Evolutionary conservation across 2,113 vertebrate species (phyloP).

Genomic region (Sardina pilchardus): DNA sequence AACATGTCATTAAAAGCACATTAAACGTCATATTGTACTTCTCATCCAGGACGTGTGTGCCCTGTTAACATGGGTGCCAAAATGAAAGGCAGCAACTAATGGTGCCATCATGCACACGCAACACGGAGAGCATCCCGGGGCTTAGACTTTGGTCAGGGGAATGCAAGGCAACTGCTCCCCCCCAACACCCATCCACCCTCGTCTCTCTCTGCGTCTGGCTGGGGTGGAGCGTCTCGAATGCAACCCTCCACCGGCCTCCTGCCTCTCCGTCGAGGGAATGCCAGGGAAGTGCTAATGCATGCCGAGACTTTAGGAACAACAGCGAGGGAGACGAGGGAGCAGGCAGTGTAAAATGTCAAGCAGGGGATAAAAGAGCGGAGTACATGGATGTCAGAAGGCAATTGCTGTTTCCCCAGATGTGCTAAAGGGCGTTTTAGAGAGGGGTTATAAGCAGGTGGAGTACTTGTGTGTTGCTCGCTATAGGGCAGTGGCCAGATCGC

Average conservation of each 20-base stretch:
- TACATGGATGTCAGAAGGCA: not conserved
- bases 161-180: not conserved
- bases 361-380: constrained; percentile 7
- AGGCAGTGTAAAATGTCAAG: not conserved
- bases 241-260: not conserved
- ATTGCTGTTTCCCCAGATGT: not conserved
- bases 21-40: too few species aligned
- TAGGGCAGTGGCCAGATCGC: not conserved
- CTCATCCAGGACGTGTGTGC: too few species aligned
- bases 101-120: too few species aligned
- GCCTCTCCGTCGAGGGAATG: not conserved
- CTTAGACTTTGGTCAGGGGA: not conserved
- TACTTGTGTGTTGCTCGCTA: not conserved
- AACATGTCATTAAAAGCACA: too few species aligned
- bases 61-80: too few species aligned
- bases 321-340: not conserved
- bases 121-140: too few species aligned
- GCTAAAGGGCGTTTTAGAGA: not conserved
- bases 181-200: not conserved
- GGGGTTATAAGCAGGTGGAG: not conserved
- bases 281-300: not conserved
- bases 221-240: not conserved
- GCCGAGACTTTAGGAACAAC: not conserved
- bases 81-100: too few species aligned
- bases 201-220: not conserved